phyloP scores from a whole-genome alignment of 1,140 invertebrate species.

The Kradibia gibbosae region DNA sequence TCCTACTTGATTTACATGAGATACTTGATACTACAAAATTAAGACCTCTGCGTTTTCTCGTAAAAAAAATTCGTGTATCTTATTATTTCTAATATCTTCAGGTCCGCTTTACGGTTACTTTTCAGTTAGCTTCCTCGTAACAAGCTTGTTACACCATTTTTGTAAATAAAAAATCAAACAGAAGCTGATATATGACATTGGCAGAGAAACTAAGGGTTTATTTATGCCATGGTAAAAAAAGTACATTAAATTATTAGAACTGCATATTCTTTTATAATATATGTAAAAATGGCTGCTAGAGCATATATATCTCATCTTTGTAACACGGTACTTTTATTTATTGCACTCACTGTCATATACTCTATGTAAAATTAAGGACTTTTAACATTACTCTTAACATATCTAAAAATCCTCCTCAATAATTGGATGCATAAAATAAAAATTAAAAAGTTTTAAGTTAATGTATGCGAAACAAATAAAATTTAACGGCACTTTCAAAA shows the following conservation, averaged over 20 bases:
- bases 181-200: background rate
- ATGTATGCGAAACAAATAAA: background rate
- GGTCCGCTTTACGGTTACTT: background rate
- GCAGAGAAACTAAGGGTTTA: background rate
- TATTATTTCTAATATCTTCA: background rate
- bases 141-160: background rate
- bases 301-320: too few species aligned
- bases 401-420: background rate
- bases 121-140: background rate
- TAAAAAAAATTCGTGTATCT: conserved; percentile 36
- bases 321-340: too few species aligned
- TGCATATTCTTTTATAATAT: too few species aligned
- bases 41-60: conserved; percentile 45
- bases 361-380: background rate
- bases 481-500: background rate
- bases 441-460: background rate
- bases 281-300: too few species aligned
- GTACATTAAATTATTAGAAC: too few species aligned
- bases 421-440: background rate
- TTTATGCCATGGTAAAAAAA: too few species aligned
- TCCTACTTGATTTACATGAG: background rate
- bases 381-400: background rate
- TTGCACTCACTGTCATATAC: too few species aligned
- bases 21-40: conserved; percentile 22
- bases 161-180: background rate